Percentiles rank a stretch among this genome's conserved stretches.
phyloP scores from a whole-genome alignment of 2,113 vertebrate genomes.

The Pongo abelii region DNA sequence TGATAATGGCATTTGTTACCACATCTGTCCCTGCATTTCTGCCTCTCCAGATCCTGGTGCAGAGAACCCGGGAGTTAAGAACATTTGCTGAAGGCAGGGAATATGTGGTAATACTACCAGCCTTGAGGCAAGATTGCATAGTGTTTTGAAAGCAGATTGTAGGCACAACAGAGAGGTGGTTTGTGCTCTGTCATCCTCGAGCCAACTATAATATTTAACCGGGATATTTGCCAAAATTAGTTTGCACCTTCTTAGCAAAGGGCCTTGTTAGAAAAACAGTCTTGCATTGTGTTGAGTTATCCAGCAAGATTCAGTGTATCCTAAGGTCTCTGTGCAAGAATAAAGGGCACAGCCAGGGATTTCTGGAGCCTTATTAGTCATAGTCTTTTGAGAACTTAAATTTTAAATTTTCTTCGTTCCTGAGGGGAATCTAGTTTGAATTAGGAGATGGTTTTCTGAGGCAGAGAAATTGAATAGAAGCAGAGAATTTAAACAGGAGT shows the following conservation, averaged over 20 bases:
- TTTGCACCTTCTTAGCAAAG: conserved; percentile 55
- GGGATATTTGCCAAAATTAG: conserved; percentile 54
- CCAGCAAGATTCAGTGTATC: neutral
- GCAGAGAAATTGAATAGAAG: conserved; percentile 22
- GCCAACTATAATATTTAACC: conserved; percentile 63
- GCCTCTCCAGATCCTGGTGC: neutral
- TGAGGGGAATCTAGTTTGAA: conserved; percentile 28
- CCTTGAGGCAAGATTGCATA: neutral
- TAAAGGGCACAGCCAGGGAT: neutral
- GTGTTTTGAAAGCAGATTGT: conserved; percentile 43
- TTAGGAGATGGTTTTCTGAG: conserved; percentile 8
- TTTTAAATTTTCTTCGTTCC: conserved; percentile 22
- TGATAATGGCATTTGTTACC: neutral
- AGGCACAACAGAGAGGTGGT: conserved; percentile 40
- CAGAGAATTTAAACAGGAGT: conserved; percentile 4
- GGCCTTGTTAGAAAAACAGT: conserved; percentile 53
- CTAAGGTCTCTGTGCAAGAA: neutral
- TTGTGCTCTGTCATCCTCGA: conserved; percentile 31
- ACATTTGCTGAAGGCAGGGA: neutral
- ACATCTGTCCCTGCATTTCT: neutral
- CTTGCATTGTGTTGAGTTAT: conserved; percentile 27
- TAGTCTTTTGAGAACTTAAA: conserved; percentile 14
- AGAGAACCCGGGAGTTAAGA: neutral
- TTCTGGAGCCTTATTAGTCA: neutral
- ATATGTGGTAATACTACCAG: neutral